Percentiles rank a stretch among this genome's conserved stretches.
phyloP scores from a whole-genome alignment of 2,797 vertebrate genomes.

The Myotis daubentonii region DNA sequence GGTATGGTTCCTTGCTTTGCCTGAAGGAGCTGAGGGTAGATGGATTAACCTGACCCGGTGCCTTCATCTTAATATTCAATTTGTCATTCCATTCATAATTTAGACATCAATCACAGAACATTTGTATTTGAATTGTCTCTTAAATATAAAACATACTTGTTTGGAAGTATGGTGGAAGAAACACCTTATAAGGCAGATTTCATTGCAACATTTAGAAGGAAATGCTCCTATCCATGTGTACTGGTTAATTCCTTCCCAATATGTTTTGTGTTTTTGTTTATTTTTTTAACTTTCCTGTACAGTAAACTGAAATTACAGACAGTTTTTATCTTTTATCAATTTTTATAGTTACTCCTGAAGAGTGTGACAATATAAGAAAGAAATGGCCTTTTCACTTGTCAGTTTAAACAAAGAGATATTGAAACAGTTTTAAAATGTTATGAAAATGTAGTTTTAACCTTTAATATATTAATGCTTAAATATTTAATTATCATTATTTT shows the following conservation, averaged over 20 bases:
- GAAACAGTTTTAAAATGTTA: not conserved
- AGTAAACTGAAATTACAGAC: not conserved
- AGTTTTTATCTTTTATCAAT: not conserved
- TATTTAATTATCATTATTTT: too few species aligned
- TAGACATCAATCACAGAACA: not conserved
- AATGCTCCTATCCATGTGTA: slow-evolving; percentile 29
- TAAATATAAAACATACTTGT: slow-evolving; percentile 23
- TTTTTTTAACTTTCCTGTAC: not conserved
- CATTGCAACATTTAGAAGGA: slow-evolving; percentile 34
- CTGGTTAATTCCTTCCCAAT: slow-evolving; percentile 17
- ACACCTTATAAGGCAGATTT: slow-evolving; percentile 28
- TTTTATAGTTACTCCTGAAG: slow-evolving; percentile 39
- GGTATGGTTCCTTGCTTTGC: not conserved
- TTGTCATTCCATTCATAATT: slow-evolving; percentile 31
- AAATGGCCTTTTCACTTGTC: not conserved
- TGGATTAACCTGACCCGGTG: not conserved
- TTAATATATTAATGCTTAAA: too few species aligned
- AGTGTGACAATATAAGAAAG: not conserved
- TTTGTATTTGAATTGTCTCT: slow-evolving; percentile 34
- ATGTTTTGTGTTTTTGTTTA: not conserved
- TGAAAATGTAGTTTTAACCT: too few species aligned
- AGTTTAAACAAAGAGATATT: not conserved
- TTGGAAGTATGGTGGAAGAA: slow-evolving; percentile 46
- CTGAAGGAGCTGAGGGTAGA: not conserved
- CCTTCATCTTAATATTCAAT: not conserved